These are phyloP conservation scores for Cricetomys ansorgei DNA, from an alignment of 2,113 vertebrate species.

Conservation along the genomic window DNA sequence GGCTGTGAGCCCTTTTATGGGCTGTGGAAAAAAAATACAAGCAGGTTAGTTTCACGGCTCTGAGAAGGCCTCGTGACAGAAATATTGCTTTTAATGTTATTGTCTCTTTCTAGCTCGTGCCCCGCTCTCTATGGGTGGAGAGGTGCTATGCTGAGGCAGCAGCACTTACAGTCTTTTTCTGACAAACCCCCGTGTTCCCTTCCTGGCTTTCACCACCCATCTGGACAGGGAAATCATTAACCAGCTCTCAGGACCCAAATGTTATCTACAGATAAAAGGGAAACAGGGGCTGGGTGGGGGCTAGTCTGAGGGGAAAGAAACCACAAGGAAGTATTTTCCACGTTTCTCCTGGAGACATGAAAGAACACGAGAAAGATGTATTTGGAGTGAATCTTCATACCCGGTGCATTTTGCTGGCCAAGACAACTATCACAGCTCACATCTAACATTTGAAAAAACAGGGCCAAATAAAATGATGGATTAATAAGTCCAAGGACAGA, in stretches of 20 bases:
- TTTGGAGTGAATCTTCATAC: constrained; percentile 72
- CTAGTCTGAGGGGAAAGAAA: constrained; percentile 26
- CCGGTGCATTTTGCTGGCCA: constrained; percentile 70
- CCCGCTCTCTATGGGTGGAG: constrained; percentile 34
- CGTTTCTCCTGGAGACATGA: constrained; percentile 66
- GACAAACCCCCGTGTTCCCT: constrained; percentile 50
- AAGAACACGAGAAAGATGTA: constrained; percentile 56
- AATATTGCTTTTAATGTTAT: constrained; percentile 75
- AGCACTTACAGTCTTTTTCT: constrained; percentile 11
- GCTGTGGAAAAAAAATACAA: constrained; percentile 68
- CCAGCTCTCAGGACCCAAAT: constrained; percentile 10
- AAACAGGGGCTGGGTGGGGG: neutral
- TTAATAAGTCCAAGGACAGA: constrained; percentile 78
- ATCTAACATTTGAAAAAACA: constrained; percentile 79
- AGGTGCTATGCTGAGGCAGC: neutral
- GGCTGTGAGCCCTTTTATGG: constrained; percentile 70
- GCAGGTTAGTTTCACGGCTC: constrained; percentile 72
- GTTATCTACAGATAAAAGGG: constrained; percentile 22
- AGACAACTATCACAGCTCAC: constrained; percentile 78
- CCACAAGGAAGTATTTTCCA: constrained; percentile 48
- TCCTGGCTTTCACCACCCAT: constrained; percentile 48
- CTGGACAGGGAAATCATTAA: constrained; percentile 69
- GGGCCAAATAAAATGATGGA: constrained; percentile 77
- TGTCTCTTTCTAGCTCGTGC: constrained; percentile 71
- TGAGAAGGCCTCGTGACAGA: constrained; percentile 69